A percentile compares a stretch with the other conserved stretches of the same genome.
These are phyloP conservation scores for Ficedula albicollis DNA, from an alignment of 2,797 vertebrate species.

Conservation along the genomic window DNA sequence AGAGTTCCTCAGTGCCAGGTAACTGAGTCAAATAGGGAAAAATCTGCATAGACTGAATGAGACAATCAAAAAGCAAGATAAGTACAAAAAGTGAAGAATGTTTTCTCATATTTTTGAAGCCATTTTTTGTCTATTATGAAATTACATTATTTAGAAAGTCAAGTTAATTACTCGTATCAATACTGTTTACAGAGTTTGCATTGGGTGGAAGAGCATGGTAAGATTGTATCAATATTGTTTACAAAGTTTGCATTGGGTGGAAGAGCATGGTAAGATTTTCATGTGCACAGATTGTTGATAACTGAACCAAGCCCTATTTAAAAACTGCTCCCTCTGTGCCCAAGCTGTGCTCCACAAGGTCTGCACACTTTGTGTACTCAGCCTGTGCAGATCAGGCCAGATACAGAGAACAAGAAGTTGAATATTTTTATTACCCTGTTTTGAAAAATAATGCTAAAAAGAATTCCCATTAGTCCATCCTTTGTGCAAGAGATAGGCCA, in stretches of 20 bases:
- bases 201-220: neutral
- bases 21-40: neutral
- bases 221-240: neutral
- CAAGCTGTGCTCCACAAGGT: neutral
- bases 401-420: neutral
- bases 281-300: neutral
- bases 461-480: constrained; percentile 2
- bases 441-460: neutral
- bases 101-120: neutral
- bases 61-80: neutral
- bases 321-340: neutral
- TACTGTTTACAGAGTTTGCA: neutral
- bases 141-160: neutral
- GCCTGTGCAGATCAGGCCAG: neutral
- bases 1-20: neutral
- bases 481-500: constrained; percentile 17
- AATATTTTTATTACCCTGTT: constrained; percentile 37
- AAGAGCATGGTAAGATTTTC: neutral
- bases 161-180: accelerated
- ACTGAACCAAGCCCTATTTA: neutral
- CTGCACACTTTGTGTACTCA: neutral
- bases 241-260: neutral
- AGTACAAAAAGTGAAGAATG: neutral
- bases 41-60: neutral
- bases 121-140: neutral